A percentile compares a stretch with the other conserved stretches of the same genome.
Conservation (phyloP, 2,113 vertebrate genomes). For the Mystacornis crossleyi region DNA sequence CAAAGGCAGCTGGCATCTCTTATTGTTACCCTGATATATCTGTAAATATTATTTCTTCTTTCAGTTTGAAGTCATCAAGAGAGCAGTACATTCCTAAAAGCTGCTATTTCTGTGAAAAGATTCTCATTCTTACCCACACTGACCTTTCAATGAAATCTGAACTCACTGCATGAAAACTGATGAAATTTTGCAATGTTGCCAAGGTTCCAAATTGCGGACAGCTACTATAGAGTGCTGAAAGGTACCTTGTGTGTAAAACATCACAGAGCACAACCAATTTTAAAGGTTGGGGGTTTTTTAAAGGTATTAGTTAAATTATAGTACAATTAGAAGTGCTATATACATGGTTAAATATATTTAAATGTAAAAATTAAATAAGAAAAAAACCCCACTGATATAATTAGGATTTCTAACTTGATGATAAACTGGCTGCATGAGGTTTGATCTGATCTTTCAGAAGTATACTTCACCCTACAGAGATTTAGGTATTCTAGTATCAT, state of each 20-base stretch:
- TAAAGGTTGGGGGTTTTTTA: accelerated
- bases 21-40: background rate
- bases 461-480: background rate
- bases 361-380: background rate
- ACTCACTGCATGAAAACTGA: conserved; percentile 22
- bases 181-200: conserved; percentile 39
- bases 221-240: background rate
- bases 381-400: background rate
- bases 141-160: conserved; percentile 54
- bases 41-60: background rate
- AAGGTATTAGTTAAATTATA: background rate
- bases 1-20: background rate
- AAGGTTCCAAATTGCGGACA: conserved; percentile 27
- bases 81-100: background rate
- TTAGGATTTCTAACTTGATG: background rate
- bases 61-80: background rate
- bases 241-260: background rate
- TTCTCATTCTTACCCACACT: background rate
- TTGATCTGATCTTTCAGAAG: background rate
- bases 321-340: background rate
- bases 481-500: background rate
- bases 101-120: background rate
- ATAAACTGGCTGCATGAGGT: background rate
- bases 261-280: background rate
- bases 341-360: background rate